phyloP scores from a whole-genome alignment of 2,888 invertebrate species.

The Tryphoninae sp. region DNA sequence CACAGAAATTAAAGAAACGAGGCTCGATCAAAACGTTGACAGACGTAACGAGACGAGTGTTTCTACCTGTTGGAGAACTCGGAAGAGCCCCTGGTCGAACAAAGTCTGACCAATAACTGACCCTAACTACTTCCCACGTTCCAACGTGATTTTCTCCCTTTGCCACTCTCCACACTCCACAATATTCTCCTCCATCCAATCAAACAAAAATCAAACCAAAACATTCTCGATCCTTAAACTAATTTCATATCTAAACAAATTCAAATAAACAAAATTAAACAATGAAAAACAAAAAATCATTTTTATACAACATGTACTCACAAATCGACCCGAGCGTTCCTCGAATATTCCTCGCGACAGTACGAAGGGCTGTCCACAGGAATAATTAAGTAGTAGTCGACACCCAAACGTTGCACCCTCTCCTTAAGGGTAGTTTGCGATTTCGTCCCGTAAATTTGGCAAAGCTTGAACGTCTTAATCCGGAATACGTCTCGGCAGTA shows the following conservation, averaged over 20 bases:
- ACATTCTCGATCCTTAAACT: background rate
- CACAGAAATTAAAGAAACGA: too few relatives aligned
- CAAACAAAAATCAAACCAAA: background rate
- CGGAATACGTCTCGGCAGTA: too few relatives aligned
- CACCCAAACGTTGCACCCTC: slow-evolving; percentile 30
- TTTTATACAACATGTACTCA: slow-evolving; percentile 31
- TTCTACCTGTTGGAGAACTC: slow-evolving; percentile 35
- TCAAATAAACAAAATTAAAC: background rate
- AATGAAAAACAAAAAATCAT: background rate
- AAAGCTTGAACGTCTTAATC: slow-evolving; percentile 11
- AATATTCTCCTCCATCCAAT: background rate
- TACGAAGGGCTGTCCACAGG: slow-evolving; percentile 17
- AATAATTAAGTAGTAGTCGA: slow-evolving; percentile 10
- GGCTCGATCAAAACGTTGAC: background rate
- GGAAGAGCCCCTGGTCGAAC: background rate
- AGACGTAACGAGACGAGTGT: slow-evolving; percentile 10
- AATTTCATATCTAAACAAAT: background rate
- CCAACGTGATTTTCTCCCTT: background rate
- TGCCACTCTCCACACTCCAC: too few relatives aligned
- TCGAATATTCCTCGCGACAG: slow-evolving; percentile 32
- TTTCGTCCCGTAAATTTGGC: slow-evolving; percentile 32
- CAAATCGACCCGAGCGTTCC: slow-evolving; percentile 26
- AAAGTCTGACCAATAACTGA: slow-evolving; percentile 39
- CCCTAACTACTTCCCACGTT: slow-evolving; percentile 39
- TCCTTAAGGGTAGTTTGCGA: background rate